Base-by-base conservation (phyloP, 2,797 vertebrate species). In the Pangasius larnaudii region DNA sequence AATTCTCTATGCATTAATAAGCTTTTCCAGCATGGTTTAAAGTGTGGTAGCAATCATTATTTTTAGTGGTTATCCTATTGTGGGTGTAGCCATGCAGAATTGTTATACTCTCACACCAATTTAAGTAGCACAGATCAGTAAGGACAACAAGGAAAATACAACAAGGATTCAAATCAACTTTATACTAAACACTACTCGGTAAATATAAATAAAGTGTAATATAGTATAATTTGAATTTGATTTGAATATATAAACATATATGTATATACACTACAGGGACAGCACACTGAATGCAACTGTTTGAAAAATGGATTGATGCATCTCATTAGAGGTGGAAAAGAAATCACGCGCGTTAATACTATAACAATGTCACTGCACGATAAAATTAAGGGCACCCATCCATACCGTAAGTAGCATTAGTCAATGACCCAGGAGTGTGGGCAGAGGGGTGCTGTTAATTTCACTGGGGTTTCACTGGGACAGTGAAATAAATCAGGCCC, bases 401-500 rank as follows among this genome's bases (percentile, higher is more conserved):
- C 51, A 75, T 81, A 71, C 79, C 69, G n/a, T 61, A 77, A 71
- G 51, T 72, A 87, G 56, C 69, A 82, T 89, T 88, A 86, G 24
- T 69, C 46, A 86, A 30, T 77, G 49, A 69, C 85, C 65, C 77
- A 84, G 82, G 42, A 22, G 65, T 86, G 65, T 85, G 72, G 81
- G 82, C 56, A 84, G 33, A 86, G 87, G 75, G 88, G 88, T 77
- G 87, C 84, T 92, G 89, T 94, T 94, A 92, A 94, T 95, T 95
- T 71, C 63, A 84, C 82, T 93, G 85, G 91, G 92, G 94, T 93
- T 95, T 92, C 94, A 91, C 92, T 93, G 95, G 95, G 95, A 95
- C 91, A 93, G 93, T 93, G 93, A 95, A 95, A 95, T 94, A 95
- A 96, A 95, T 95, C 93, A 95, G 92, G 91, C 92, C 93, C 93